Percentiles rank a stretch among this genome's conserved stretches.
Evolutionary conservation across 2,888 invertebrate genomes (phyloP).

Genomic region (Caenorhabditis doughertyi): DNA sequence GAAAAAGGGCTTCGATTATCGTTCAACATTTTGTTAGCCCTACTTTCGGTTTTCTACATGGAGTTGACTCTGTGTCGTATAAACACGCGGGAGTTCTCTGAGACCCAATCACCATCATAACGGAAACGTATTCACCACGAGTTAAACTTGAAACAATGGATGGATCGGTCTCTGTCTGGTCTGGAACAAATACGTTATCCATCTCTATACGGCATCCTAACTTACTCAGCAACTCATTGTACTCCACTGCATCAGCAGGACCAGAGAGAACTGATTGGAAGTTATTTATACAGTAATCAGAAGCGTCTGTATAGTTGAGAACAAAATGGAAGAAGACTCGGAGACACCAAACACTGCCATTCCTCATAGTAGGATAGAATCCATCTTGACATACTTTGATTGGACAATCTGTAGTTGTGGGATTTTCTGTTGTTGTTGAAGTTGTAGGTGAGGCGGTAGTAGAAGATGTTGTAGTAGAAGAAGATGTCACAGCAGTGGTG

Average conservation of each 20-base stretch:
- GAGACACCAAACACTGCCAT: constrained; percentile 45
- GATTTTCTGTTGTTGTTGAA: background rate
- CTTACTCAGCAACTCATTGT: constrained; percentile 37
- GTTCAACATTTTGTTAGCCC: background rate
- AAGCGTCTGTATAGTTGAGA: constrained; percentile 17
- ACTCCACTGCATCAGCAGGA: constrained; percentile 35
- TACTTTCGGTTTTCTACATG: background rate
- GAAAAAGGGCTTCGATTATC: background rate
- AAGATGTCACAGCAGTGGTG: background rate
- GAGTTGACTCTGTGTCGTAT: background rate
- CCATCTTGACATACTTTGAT: constrained; percentile 40
- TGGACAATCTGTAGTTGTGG: constrained; percentile 28
- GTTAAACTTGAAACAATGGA: constrained; percentile 3
- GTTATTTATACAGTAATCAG: constrained; percentile 23
- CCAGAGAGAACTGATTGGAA: constrained; percentile 37
- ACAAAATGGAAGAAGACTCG: constrained; percentile 42
- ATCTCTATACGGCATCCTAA: too few relatives aligned
- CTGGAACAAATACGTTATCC: constrained; percentile 18
- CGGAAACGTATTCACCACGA: background rate
- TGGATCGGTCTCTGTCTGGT: constrained; percentile 32
- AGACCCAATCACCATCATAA: constrained; percentile 46
- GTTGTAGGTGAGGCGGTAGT: background rate
- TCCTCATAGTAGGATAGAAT: constrained; percentile 25
- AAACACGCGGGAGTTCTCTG: constrained; percentile 12
- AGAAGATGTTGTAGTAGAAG: background rate